phyloP scores from a whole-genome alignment of 2,113 vertebrate species.

The Ailuropoda melanoleuca region DNA sequence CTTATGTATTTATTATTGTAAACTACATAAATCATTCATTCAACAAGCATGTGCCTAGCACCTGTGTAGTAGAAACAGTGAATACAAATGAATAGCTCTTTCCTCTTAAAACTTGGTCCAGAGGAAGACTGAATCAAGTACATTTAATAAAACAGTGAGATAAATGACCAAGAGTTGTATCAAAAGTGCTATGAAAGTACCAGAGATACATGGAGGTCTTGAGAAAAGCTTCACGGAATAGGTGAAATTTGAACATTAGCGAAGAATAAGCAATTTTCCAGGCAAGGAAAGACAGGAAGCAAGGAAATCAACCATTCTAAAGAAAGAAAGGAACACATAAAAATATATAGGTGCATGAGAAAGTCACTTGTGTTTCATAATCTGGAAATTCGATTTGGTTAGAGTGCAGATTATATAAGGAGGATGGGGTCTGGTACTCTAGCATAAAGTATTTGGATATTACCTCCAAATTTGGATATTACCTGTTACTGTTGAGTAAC shows the following conservation, averaged over 20 bases:
- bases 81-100: neutral
- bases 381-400: constrained; percentile 9
- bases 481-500: neutral
- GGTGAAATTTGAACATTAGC: constrained; percentile 11
- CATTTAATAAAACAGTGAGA: constrained; percentile 13
- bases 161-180: constrained; percentile 30
- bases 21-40: neutral
- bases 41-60: neutral
- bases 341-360: neutral
- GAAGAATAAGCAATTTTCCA: constrained; percentile 15
- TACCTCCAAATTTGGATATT: neutral
- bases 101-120: neutral
- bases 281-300: neutral
- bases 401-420: neutral
- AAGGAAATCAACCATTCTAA: neutral
- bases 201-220: neutral
- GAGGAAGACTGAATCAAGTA: neutral
- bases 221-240: constrained; percentile 19
- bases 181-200: neutral
- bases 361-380: constrained; percentile 40
- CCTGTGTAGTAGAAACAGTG: neutral
- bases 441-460: neutral
- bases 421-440: neutral
- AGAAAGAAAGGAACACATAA: neutral
- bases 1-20: constrained; percentile 17